These are phyloP conservation scores for Chlamydotis undulata DNA, from an alignment of 2,113 vertebrate species.

Conservation along the genomic window DNA sequence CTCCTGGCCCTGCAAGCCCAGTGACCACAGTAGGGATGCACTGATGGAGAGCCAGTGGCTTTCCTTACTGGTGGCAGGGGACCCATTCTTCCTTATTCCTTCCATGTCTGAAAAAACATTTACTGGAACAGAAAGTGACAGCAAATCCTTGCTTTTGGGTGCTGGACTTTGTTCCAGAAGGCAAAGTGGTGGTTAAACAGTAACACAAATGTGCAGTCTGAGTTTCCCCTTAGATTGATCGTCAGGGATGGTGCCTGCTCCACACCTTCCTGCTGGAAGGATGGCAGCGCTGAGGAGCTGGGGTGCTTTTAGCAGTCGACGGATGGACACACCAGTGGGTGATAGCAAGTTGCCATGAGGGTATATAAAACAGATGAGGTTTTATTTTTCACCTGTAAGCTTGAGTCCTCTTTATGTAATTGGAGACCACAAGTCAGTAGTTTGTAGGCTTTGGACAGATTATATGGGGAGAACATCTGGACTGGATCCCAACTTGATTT, in stretches of 20 bases:
- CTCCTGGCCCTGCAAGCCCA: background rate
- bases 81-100: background rate
- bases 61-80: background rate
- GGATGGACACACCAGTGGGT: fast-evolving
- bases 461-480: background rate
- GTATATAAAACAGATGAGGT: background rate
- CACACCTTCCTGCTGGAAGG: background rate
- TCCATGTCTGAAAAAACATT: background rate
- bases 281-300: background rate
- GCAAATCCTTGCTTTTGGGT: background rate
- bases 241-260: background rate
- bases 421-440: background rate
- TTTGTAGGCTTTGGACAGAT: background rate
- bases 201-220: background rate
- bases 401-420: background rate
- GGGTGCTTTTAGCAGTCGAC: background rate
- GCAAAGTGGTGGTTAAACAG: background rate
- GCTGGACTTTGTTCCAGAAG: background rate
- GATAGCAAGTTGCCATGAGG: background rate
- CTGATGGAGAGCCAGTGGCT: background rate
- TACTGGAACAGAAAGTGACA: background rate
- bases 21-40: background rate
- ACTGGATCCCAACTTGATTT: background rate
- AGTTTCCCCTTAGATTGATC: background rate
- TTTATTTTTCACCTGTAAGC: background rate